Percentiles rank a stretch among this genome's conserved stretches.
These are phyloP conservation scores for Chionis minor DNA, from an alignment of 2,113 vertebrate genomes.

Conservation along the genomic window DNA sequence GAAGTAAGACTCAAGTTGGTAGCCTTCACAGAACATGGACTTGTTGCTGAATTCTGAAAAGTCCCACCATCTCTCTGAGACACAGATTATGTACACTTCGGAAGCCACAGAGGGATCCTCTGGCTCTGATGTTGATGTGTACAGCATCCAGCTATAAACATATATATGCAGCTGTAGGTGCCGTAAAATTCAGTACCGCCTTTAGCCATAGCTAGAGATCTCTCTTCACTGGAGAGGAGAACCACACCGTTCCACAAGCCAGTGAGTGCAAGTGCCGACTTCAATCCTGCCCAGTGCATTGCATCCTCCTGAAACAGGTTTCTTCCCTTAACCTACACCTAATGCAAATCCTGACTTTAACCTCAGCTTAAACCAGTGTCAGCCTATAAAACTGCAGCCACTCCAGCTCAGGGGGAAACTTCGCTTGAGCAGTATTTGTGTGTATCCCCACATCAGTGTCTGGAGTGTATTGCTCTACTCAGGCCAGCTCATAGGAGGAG, in stretches of 20 bases:
- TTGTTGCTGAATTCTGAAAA: neutral
- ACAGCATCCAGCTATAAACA: neutral
- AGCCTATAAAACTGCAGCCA: neutral
- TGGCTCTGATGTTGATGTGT: neutral
- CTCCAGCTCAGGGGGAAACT: neutral
- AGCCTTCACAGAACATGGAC: neutral
- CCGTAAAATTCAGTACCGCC: neutral
- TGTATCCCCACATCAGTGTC: neutral
- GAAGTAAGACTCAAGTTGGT: neutral
- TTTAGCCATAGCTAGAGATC: neutral
- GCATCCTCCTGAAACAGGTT: neutral
- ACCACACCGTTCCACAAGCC: neutral
- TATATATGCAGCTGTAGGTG: neutral
- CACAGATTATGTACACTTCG: accelerated
- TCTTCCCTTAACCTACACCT: neutral
- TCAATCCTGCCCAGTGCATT: neutral
- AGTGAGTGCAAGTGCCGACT: neutral
- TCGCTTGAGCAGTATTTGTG: neutral
- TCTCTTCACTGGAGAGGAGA: neutral
- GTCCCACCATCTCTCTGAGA: neutral
- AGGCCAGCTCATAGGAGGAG: neutral
- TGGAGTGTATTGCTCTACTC: neutral
- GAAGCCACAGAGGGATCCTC: neutral
- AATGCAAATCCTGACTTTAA: neutral
- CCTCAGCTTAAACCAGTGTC: neutral